A percentile compares a stretch with the other conserved stretches of the same genome.
Conservation (phyloP, 2,113 vertebrate species). For the Toxostoma redivivum region DNA sequence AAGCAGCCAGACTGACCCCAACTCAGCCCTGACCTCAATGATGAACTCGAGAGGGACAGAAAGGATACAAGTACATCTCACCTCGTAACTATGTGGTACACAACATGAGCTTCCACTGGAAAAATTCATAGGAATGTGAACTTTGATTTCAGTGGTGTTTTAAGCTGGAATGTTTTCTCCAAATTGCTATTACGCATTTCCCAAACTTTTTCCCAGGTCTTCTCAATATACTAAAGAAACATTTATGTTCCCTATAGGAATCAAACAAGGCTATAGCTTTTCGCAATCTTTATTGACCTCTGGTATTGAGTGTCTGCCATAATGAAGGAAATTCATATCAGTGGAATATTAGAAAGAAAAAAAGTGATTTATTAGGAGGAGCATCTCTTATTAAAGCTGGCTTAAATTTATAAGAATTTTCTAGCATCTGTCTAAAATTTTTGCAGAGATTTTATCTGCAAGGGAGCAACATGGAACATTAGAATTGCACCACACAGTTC, state of each 20-base stretch:
- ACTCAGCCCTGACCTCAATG: background rate
- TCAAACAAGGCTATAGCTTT: background rate
- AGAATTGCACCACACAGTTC: background rate
- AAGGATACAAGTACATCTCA: slow-evolving; percentile 12
- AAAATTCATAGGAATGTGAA: slow-evolving; percentile 7
- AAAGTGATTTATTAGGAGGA: background rate
- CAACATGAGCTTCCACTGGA: slow-evolving; percentile 5
- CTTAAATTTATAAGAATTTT: slow-evolving; percentile 23
- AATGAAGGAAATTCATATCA: background rate
- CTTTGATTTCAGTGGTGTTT: slow-evolving; percentile 27
- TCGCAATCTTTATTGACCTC: background rate
- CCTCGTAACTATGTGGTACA: background rate
- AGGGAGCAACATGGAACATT: background rate
- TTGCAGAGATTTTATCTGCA: background rate
- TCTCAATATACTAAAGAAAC: slow-evolving; percentile 1
- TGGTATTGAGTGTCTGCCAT: background rate
- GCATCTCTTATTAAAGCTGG: background rate
- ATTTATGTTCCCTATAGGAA: slow-evolving; percentile 12
- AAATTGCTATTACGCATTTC: background rate
- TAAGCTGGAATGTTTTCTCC: background rate
- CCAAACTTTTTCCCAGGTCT: background rate
- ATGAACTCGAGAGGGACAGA: background rate
- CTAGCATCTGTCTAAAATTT: background rate
- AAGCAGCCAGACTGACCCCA: background rate
- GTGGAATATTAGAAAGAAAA: background rate